Evolutionary conservation across 2,797 vertebrate genomes (phyloP).

Genomic region (Mus minutoides): DNA sequence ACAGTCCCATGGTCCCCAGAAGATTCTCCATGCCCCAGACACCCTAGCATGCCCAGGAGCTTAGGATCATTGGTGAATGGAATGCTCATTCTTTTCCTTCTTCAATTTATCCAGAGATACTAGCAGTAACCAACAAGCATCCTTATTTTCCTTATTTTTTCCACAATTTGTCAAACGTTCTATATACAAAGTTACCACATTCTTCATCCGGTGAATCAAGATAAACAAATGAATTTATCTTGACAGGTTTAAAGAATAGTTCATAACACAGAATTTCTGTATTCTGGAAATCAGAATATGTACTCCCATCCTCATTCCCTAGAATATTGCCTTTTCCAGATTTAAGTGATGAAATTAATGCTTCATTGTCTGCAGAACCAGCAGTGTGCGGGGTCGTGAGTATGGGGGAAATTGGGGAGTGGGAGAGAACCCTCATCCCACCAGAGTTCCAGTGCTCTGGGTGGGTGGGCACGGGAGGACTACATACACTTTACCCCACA

Average conservation of each 20-base stretch:
- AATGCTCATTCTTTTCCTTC: neutral
- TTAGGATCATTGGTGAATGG: too few relatives aligned
- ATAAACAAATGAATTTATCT: neutral
- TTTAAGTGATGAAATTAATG: neutral
- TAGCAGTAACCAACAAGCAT: neutral
- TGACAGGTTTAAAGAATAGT: neutral
- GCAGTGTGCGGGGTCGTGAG: too few relatives aligned
- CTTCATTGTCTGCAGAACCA: neutral
- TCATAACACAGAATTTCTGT: neutral
- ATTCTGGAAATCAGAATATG: neutral
- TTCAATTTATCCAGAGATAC: neutral
- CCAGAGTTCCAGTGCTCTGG: too few relatives aligned
- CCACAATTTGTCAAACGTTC: neutral
- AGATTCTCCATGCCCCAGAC: too few relatives aligned
- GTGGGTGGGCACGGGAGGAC: too few relatives aligned
- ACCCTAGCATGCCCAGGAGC: too few relatives aligned
- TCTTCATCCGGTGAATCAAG: neutral
- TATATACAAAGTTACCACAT: neutral
- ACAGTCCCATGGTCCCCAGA: too few relatives aligned
- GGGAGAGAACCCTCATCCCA: too few relatives aligned
- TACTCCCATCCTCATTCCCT: neutral
- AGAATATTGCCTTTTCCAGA: neutral
- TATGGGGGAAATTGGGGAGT: too few relatives aligned
- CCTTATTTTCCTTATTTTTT: neutral
- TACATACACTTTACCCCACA: too few relatives aligned